Conservation (phyloP, 1,140 invertebrate genomes). For the Neodiprion fabricii region DNA sequence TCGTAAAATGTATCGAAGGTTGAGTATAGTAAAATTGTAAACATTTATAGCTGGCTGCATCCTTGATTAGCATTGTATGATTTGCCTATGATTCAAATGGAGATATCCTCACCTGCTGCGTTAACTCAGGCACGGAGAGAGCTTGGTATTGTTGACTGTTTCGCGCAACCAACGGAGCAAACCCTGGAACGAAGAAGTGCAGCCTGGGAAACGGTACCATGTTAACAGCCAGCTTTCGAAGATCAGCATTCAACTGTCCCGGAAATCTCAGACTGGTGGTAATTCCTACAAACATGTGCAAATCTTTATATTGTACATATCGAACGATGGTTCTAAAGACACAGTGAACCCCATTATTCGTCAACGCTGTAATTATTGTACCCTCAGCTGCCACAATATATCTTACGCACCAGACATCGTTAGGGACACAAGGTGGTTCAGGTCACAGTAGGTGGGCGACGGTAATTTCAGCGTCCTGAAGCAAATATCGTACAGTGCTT, state of each 20-base stretch:
- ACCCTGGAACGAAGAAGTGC: conserved; percentile 72
- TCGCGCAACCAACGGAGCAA: conserved; percentile 66
- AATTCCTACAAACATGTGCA: not conserved
- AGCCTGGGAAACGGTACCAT: conserved; percentile 73
- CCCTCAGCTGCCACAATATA: not conserved
- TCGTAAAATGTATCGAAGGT: conserved; percentile 58
- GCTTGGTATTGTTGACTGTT: conserved; percentile 58
- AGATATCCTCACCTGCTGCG: conserved; percentile 64
- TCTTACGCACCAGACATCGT: conserved; percentile 71
- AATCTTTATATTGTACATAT: no score
- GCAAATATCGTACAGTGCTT: conserved; percentile 66
- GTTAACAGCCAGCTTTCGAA: conserved; percentile 69
- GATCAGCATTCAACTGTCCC: conserved; percentile 70
- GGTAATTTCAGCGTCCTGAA: conserved; percentile 62
- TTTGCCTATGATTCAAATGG: conserved; percentile 45
- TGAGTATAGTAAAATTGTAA: not conserved
- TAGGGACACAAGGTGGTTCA: conserved; percentile 67
- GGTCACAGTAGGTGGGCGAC: conserved; percentile 62
- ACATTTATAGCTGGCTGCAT: conserved; percentile 59
- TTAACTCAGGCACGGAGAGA: conserved; percentile 65
- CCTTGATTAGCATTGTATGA: conserved; percentile 11
- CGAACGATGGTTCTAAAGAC: no score
- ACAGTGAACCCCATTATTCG: no score
- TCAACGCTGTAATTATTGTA: no score
- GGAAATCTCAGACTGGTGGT: conserved; percentile 58